Evolutionary conservation across 2,113 vertebrate genomes (phyloP).

Genomic region (Tachycineta bicolor): DNA sequence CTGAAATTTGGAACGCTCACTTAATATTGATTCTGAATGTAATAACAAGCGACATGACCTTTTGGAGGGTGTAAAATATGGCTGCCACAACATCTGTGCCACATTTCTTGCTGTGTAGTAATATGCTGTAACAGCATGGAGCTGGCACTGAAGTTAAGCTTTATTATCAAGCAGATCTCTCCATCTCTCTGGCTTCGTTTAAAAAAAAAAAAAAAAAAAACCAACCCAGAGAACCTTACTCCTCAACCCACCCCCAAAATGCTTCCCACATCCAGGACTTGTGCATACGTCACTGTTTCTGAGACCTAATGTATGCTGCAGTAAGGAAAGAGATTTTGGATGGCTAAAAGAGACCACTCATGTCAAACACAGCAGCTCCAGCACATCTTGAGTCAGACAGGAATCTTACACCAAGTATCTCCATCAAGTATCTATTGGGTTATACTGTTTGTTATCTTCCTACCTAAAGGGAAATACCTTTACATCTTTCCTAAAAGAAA

Average conservation of each 20-base stretch:
- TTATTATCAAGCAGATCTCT: conserved; percentile 83
- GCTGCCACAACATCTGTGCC: conserved; percentile 86
- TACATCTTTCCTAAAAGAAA: background rate
- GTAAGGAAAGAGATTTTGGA: conserved; percentile 9
- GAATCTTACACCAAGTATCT: background rate
- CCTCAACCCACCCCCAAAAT: background rate
- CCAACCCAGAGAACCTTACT: background rate
- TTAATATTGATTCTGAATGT: conserved; percentile 88
- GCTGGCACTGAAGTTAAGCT: conserved; percentile 82
- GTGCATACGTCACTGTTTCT: conserved; percentile 10
- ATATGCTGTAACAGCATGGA: conserved; percentile 85
- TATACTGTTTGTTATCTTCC: background rate
- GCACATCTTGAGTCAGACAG: background rate
- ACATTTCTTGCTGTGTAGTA: conserved; percentile 86
- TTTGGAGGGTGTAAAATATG: conserved; percentile 86
- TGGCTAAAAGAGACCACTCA: background rate
- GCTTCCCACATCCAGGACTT: conserved; percentile 54
- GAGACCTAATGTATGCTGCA: conserved; percentile 52
- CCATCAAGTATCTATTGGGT: background rate
- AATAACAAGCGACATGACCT: conserved; percentile 87
- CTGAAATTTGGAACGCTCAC: conserved; percentile 84
- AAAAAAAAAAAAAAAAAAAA: background rate
- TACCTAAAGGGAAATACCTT: background rate
- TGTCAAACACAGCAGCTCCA: background rate
- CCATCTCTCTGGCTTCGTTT: conserved; percentile 75